Conservation (phyloP, 2,888 invertebrate genomes). For the Philhelius pedissequus region DNA sequence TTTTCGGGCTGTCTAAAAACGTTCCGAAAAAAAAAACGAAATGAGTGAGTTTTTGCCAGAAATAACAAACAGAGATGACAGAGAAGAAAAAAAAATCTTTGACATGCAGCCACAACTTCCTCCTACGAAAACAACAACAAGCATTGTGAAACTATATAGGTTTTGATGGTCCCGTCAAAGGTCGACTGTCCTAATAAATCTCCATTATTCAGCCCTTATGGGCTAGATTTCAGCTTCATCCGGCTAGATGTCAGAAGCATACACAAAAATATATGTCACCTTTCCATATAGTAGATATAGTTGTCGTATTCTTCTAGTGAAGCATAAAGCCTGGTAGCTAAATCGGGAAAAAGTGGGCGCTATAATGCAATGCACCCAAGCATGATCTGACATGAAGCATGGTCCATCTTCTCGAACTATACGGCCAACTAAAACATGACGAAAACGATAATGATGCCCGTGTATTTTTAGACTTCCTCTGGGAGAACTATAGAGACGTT, state of each 20-base stretch:
- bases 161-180: constrained; percentile 28
- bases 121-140: not conserved
- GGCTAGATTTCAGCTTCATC: not conserved
- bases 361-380: constrained; percentile 29
- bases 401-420: constrained; percentile 23
- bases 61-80: constrained; percentile 2
- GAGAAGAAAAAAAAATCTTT: not conserved
- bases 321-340: constrained; percentile 28
- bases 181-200: constrained; percentile 37
- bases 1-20: constrained; percentile 4
- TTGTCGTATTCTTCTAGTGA: not conserved
- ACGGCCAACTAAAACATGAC: constrained; percentile 39
- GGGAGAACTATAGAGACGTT: constrained; percentile 32
- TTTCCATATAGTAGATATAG: constrained; percentile 5
- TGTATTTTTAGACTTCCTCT: constrained; percentile 62
- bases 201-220: constrained; percentile 33
- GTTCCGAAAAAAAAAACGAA: constrained; percentile 33
- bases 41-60: not conserved
- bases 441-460: constrained; percentile 38
- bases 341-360: constrained; percentile 59
- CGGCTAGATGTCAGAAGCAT: not conserved
- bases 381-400: constrained; percentile 28
- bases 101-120: not conserved
- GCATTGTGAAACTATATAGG: not conserved
- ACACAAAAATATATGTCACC: constrained; percentile 53